Base-by-base conservation (phyloP, 1,140 invertebrate species). In the Monochamus saltuarius region DNA sequence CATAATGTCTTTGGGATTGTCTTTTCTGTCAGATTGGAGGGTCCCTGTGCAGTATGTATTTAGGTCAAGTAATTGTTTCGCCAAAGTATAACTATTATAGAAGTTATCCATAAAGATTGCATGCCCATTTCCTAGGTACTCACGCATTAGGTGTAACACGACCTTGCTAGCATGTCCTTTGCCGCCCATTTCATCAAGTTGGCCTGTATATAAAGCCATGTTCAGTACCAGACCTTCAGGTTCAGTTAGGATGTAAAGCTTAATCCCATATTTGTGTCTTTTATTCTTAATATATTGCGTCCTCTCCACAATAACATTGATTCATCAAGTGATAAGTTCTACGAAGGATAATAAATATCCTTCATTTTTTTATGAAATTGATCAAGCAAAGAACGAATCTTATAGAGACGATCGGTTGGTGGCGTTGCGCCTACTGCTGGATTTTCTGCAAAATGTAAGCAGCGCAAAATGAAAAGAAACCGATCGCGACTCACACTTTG, bases 61-160 rank as follows among this genome's bases (percentile, higher is more conserved):
- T 22, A 61, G 64, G 13, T 56, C 4, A 22, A 73, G 61, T 19
- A 79, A 60, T 56, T 72, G 64, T 22, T 66, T 16, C 1, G 73
- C 72, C n/a, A 80, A 62, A 13, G 61, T 46, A 17, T 73, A 58
- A 43, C 66, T 73, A 14, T 73, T 79, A 56, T 79, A 78, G 53
- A 66, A 79, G 63, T 79, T 77, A 42, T 79, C 76, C 1, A 73
- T 73, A 37, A 69, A 72, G 1, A 80, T n/a, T n/a, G 70, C 60
- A 56, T 77, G 72, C 8, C 71, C 71, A 38, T 55, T 65, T 61
- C 69, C 40, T 29, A 74, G 59, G 56, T 69, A 47, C 37, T 66
- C 60, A 60, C 57, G 53, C 19, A 60, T 17, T 16, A 45, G 43
- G 19, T 45, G 43, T 45, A 45, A 19, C 1, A 39, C 34, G 4